These are phyloP conservation scores for Bedellia somnulentella DNA, from an alignment of 2,888 invertebrate genomes.

Conservation along the genomic window DNA sequence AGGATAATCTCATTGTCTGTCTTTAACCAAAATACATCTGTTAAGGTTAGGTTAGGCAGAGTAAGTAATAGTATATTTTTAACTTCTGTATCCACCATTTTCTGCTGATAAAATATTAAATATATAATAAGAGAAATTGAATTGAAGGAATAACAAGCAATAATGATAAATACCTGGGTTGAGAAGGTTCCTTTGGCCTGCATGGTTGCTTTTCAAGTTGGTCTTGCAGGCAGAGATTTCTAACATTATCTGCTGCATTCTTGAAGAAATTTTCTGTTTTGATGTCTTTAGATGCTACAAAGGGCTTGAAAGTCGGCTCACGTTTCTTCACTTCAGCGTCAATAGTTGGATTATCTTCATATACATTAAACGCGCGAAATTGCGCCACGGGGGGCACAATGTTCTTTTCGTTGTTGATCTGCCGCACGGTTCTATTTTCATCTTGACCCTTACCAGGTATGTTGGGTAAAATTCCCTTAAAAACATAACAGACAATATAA, in stretches of 20 bases:
- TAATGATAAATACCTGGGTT: too few species aligned
- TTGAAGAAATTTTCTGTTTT: conserved; percentile 34
- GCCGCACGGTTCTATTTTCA: conserved; percentile 45
- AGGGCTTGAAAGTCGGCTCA: conserved; percentile 44
- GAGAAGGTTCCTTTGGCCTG: too few species aligned
- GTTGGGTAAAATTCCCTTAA: conserved; percentile 45
- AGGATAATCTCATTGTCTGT: too few species aligned
- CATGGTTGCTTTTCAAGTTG: too few species aligned
- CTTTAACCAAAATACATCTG: too few species aligned
- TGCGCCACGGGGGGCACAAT: conserved; percentile 67
- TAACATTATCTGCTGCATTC: conserved; percentile 34
- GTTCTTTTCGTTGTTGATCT: conserved; percentile 51
- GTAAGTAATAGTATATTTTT: too few species aligned
- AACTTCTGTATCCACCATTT: too few species aligned
- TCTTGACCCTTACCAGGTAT: conserved; percentile 49
- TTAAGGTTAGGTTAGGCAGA: too few species aligned
- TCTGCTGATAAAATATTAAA: too few species aligned
- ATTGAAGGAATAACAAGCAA: too few species aligned
- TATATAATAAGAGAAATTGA: too few species aligned
- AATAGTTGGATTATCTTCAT: conserved; percentile 61
- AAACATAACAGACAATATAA: conserved; percentile 6
- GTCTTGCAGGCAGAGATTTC: conserved; percentile 27
- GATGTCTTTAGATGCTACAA: conserved; percentile 36
- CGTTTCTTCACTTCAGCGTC: conserved; percentile 45
- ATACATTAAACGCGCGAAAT: conserved; percentile 76